Percentiles rank a stretch among this genome's conserved stretches.
These are phyloP conservation scores for Eueides isabella DNA, from an alignment of 1,140 invertebrate species.

Conservation along the genomic window DNA sequence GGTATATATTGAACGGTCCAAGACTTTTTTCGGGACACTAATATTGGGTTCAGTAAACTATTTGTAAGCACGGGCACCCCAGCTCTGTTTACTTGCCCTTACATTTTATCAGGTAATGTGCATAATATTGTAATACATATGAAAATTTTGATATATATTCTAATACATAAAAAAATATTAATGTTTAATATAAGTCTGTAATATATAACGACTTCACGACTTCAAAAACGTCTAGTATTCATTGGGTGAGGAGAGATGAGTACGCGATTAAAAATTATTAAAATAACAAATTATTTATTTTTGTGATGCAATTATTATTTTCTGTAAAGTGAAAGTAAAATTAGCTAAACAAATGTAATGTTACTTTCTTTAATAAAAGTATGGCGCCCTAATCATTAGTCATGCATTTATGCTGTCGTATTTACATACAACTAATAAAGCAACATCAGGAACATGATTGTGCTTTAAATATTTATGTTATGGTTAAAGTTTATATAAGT, in stretches of 20 bases:
- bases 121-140: not conserved
- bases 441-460: not conserved
- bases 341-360: no score
- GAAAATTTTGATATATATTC: not conserved
- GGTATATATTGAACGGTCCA: not conserved
- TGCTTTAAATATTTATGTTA: not conserved
- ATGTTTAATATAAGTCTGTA: no score
- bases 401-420: not conserved
- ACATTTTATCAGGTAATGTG: conserved; percentile 6
- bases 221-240: no score
- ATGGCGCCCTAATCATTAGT: not conserved
- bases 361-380: not conserved
- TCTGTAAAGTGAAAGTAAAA: no score
- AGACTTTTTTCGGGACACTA: conserved; percentile 22
- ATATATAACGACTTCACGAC: no score
- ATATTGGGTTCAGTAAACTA: conserved; percentile 37
- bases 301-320: not conserved
- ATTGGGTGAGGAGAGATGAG: no score
- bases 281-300: no score
- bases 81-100: conserved; percentile 9
- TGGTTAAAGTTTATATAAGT: not conserved
- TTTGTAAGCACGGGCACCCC: conserved; percentile 26
- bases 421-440: not conserved
- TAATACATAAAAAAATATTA: no score
- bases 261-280: no score